phyloP scores from a whole-genome alignment of 2,797 vertebrate species.

The Tenualosa thibaudeaui region DNA sequence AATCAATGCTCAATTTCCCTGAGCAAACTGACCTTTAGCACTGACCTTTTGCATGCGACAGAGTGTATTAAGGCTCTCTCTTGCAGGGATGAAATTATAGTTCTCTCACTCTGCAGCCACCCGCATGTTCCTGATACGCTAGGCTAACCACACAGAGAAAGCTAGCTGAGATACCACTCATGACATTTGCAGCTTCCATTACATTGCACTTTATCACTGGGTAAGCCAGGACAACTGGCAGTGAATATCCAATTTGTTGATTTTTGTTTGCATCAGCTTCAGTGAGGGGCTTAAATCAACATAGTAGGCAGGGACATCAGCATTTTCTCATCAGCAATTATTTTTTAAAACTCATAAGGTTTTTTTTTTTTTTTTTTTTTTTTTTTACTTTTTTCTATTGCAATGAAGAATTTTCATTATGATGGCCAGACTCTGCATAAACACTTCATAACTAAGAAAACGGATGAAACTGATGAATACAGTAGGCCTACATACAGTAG shows the following conservation, averaged over 20 bases:
- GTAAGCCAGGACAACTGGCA: background rate
- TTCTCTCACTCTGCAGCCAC: slow-evolving; percentile 5
- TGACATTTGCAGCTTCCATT: slow-evolving; percentile 26
- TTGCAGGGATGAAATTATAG: slow-evolving; percentile 26
- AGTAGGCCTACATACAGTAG: background rate
- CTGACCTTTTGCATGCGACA: slow-evolving; percentile 33
- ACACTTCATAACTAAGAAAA: too few species aligned
- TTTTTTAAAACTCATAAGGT: too few species aligned
- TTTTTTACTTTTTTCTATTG: background rate
- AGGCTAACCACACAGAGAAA: background rate
- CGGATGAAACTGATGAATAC: background rate
- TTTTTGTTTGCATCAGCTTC: background rate
- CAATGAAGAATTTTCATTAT: background rate
- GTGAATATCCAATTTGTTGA: background rate
- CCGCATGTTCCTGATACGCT: background rate
- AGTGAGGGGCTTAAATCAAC: background rate
- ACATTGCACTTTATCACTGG: slow-evolving; percentile 29
- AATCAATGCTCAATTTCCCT: slow-evolving; percentile 31
- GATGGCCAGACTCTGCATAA: background rate
- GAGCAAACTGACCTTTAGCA: slow-evolving; percentile 19
- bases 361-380: background rate
- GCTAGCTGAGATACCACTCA: background rate
- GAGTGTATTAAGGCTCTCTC: slow-evolving; percentile 25
- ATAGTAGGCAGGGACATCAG: background rate
- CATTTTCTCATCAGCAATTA: background rate